A percentile compares a stretch with the other conserved stretches of the same genome.
These are phyloP conservation scores for Chascanopsetta lugubris DNA, from an alignment of 2,113 vertebrate species.

Conservation along the genomic window DNA sequence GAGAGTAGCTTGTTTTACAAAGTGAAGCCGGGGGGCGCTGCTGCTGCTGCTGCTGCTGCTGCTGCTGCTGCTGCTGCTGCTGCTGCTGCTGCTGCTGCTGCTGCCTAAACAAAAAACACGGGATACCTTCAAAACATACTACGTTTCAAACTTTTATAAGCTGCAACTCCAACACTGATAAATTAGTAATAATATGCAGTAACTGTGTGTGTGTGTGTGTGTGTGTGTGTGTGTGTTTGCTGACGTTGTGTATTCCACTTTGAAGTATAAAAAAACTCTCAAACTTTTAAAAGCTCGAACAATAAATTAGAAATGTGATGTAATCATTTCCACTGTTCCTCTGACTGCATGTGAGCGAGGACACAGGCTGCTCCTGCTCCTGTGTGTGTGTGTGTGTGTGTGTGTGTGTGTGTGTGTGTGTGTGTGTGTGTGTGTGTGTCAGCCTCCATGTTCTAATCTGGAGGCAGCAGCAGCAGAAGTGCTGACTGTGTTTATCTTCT, in stretches of 20 bases:
- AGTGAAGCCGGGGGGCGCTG: constrained; percentile 45
- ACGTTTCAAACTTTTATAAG: constrained; percentile 47
- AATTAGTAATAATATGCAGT: constrained; percentile 39
- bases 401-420: no score
- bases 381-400: no score
- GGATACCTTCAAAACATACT: constrained; percentile 19
- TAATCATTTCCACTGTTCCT: constrained; percentile 27
- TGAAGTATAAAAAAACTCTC: constrained; percentile 37
- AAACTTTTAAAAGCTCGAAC: constrained; percentile 38
- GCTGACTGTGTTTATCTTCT: background rate
- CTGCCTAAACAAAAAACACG: background rate
- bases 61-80: background rate
- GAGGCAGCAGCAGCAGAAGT: background rate
- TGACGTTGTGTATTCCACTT: constrained; percentile 2
- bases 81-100: background rate
- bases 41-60: background rate
- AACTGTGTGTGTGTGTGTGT: background rate
- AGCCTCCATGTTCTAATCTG: no score
- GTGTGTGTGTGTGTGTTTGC: background rate
- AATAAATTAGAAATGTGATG: constrained; percentile 42
- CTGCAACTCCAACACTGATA: constrained; percentile 12
- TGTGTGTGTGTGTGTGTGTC: no score
- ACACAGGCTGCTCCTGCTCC: background rate
- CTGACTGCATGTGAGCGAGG: background rate
- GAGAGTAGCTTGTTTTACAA: constrained; percentile 63